Base-by-base conservation (phyloP, 2,888 invertebrate species). In the Hyles lineata region DNA sequence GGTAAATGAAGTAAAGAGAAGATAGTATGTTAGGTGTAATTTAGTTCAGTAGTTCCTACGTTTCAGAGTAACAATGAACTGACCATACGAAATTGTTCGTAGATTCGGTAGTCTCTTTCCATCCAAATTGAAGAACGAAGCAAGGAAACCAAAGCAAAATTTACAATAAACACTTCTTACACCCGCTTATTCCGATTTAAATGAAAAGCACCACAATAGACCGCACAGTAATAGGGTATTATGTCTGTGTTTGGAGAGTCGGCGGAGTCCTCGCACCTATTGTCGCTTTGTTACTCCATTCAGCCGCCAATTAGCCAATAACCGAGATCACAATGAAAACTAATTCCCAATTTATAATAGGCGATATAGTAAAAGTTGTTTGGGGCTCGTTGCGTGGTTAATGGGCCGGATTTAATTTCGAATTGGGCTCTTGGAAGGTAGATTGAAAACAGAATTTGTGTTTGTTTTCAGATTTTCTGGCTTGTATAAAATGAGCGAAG, bases 311-410 rank as follows among this genome's bases (percentile, higher is more conserved):
- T 67, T 67, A 67, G 67, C 67, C 43, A 67, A 43, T 23, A 67
- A 43, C 67, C 17, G 35, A 43, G 43, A 67, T 67, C 60, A 60
- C 71, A 60, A 71, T 60, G 60, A 60, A 71, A 71, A 71, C 71
- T 71, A 71, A 71, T 71, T 71, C 35, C 71, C 71, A 60, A 60
- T 67, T 60, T 60, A 70, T 60, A 43, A 67, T 50, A 43, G 67
- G 17, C 21, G 17, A n/a, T 35, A 32, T 62, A n/a, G 43, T 63
- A 43, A 17, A 50, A 43, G 67, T 50, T 50, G 50, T 67, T 67
- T 50, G 43, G 23, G 43, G 17, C 67, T 43, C 43, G 67, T 50
- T 67, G 35, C n/a, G 63, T 11, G 63, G 50, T 67, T 67, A 23
- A 29, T 9, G 35, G 62, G 43, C 67, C 43, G 17, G 15, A 67